Evolutionary conservation across 2,888 invertebrate genomes (phyloP).

Genomic region (Pycnomerus fuliginosus): DNA sequence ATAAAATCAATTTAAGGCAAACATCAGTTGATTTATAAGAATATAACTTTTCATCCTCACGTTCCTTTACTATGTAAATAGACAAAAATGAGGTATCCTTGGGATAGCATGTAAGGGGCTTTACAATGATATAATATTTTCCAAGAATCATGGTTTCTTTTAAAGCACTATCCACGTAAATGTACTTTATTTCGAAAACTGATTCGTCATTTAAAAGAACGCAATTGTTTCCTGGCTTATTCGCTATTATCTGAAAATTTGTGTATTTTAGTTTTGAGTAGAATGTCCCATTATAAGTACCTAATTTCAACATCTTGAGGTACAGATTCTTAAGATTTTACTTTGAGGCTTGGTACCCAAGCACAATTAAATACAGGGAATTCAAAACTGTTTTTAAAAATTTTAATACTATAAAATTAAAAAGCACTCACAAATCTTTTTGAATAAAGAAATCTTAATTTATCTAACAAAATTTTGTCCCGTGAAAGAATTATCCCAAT

Average conservation of each 20-base stretch:
- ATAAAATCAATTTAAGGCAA: neutral
- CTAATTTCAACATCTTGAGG: neutral
- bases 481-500: too few species aligned
- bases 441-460: too few species aligned
- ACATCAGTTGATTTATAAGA: neutral
- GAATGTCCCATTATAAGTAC: neutral
- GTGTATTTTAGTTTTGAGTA: constrained; percentile 2
- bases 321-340: too few species aligned
- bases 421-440: too few species aligned
- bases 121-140: constrained; percentile 1
- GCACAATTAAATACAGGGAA: too few species aligned
- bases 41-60: neutral
- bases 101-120: constrained; percentile 6
- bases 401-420: too few species aligned
- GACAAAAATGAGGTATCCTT: neutral
- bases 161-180: neutral
- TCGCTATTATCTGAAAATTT: constrained; percentile 1
- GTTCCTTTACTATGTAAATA: neutral
- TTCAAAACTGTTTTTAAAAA: too few species aligned
- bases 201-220: constrained; percentile 4
- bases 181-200: constrained; percentile 1
- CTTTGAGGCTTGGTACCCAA: too few species aligned
- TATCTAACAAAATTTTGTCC: too few species aligned
- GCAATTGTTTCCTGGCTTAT: constrained; percentile 4
- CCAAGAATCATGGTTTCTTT: constrained; percentile 1